phyloP scores from a whole-genome alignment of 2,888 invertebrate species.

The Galeopsomyia nigrocyanea region DNA sequence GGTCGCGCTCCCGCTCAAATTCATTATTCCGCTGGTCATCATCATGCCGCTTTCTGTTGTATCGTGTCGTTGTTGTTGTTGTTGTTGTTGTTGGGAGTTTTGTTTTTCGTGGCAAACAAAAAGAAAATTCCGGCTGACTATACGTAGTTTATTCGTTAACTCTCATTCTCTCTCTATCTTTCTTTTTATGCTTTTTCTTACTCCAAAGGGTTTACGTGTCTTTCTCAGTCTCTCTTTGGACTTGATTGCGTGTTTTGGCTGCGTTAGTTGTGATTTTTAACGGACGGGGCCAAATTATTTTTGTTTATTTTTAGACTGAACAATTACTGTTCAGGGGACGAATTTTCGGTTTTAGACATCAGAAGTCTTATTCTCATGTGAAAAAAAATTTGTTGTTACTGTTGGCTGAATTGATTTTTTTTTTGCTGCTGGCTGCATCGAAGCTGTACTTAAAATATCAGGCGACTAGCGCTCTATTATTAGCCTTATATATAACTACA shows the following conservation, averaged over 20 bases:
- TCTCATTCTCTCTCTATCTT: constrained; percentile 9
- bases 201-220: constrained; percentile 22
- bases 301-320: no score
- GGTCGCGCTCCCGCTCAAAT: constrained; percentile 63
- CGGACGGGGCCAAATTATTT: constrained; percentile 4
- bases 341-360: no score
- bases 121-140: constrained; percentile 48
- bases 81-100: neutral
- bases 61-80: neutral
- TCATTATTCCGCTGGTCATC: constrained; percentile 41
- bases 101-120: constrained; percentile 57
- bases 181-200: constrained; percentile 28
- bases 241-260: neutral
- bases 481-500: constrained; percentile 24
- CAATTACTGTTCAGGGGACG: no score
- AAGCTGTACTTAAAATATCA: constrained; percentile 21
- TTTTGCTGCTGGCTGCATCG: neutral
- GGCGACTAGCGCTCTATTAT: constrained; percentile 49
- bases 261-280: neutral
- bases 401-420: constrained; percentile 10
- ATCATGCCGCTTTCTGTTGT: neutral
- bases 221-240: constrained; percentile 34
- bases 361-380: no score
- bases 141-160: no score
- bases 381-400: neutral